Evolutionary conservation across 2,888 invertebrate genomes (phyloP).

Genomic region (Oscheius myriophilus): DNA sequence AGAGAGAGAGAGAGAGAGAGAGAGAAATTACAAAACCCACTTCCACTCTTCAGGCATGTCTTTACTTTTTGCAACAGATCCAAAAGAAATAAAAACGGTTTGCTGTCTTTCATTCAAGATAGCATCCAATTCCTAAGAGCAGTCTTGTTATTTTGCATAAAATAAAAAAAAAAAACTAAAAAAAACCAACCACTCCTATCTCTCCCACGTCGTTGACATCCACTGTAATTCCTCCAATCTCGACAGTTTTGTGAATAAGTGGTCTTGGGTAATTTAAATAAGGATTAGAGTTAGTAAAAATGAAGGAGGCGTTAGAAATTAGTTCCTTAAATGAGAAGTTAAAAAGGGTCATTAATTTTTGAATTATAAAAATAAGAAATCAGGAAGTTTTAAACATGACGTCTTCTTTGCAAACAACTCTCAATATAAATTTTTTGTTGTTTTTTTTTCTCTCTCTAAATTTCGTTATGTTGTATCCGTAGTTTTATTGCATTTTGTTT

Average conservation of each 20-base stretch:
- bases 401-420: too few species aligned
- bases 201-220: too few species aligned
- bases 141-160: background rate
- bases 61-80: slow-evolving; percentile 16
- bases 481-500: too few species aligned
- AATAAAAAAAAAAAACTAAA: too few species aligned
- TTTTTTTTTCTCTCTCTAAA: too few species aligned
- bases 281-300: slow-evolving; percentile 6
- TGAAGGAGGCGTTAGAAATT: background rate
- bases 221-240: slow-evolving; percentile 11
- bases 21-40: background rate
- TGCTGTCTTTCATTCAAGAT: slow-evolving; percentile 9
- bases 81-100: slow-evolving; percentile 18
- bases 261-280: slow-evolving; percentile 11
- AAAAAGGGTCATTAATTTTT: background rate
- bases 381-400: too few species aligned
- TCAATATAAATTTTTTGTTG: too few species aligned
- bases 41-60: slow-evolving; percentile 8
- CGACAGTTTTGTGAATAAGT: background rate
- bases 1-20: too few species aligned
- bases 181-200: too few species aligned
- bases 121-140: slow-evolving; percentile 11
- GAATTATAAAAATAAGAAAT: background rate
- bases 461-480: too few species aligned
- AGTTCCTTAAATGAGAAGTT: slow-evolving; percentile 5